phyloP scores from a whole-genome alignment of 2,888 invertebrate species.

The Lysandra bellargus region DNA sequence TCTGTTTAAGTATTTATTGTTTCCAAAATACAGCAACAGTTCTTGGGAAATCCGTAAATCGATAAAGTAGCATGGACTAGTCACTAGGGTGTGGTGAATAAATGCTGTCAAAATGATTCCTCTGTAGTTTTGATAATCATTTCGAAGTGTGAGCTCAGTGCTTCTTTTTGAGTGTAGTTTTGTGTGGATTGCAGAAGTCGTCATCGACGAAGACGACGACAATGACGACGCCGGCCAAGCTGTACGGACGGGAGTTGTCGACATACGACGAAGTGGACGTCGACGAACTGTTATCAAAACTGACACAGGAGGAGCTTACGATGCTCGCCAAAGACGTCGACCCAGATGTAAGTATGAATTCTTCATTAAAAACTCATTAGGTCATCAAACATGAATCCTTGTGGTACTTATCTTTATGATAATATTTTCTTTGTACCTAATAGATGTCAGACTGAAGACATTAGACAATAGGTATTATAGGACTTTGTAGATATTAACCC shows the following conservation, averaged over 20 bases:
- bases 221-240: constrained; percentile 93
- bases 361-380: not conserved
- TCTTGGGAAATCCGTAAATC: constrained; percentile 34
- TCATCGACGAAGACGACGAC: constrained; percentile 93
- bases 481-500: not conserved
- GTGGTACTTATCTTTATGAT: not conserved
- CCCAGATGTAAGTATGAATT: constrained; percentile 93
- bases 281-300: constrained; percentile 94
- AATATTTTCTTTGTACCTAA: too few species aligned
- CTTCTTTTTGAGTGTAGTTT: constrained; percentile 39
- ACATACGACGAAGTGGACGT: constrained; percentile 97
- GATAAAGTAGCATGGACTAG: constrained; percentile 45
- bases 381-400: not conserved
- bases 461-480: not conserved
- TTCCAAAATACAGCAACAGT: constrained; percentile 24
- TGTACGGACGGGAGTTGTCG: constrained; percentile 94
- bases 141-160: constrained; percentile 29
- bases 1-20: not conserved
- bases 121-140: constrained; percentile 25
- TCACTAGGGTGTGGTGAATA: constrained; percentile 67
- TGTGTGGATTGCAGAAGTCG: constrained; percentile 86
- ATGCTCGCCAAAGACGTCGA: constrained; percentile 99
- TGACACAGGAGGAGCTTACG: constrained; percentile 97
- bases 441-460: too few species aligned
- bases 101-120: constrained; percentile 48